Conservation (phyloP, 2,888 invertebrate species). For the Smittia aterrima region DNA sequence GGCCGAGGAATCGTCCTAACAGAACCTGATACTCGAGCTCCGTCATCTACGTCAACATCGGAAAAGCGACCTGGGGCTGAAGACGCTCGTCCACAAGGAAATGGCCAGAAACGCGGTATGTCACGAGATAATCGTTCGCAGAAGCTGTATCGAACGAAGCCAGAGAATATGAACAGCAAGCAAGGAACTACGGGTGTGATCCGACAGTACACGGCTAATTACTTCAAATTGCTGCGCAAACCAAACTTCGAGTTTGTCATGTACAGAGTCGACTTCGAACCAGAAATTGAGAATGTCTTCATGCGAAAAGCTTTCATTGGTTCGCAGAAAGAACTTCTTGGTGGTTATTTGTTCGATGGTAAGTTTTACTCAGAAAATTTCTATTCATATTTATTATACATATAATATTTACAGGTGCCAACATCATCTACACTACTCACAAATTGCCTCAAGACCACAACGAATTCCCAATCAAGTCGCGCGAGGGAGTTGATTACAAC, state of each 20-base stretch:
- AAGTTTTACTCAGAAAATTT: no score
- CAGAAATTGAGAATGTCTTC: conserved; percentile 66
- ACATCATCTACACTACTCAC: background rate
- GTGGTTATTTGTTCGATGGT: conserved; percentile 76
- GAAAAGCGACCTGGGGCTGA: background rate
- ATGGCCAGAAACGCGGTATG: background rate
- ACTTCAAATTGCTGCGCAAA: conserved; percentile 63
- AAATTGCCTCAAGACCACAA: background rate
- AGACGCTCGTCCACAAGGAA: background rate
- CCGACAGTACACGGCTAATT: conserved; percentile 65
- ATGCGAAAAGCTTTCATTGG: conserved; percentile 62
- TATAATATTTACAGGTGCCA: no score
- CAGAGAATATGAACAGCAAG: background rate
- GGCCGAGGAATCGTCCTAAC: background rate
- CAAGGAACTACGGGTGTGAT: conserved; percentile 51
- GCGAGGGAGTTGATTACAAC: conserved; percentile 53
- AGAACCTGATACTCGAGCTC: background rate
- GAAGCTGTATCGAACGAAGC: background rate
- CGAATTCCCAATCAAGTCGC: conserved; percentile 45
- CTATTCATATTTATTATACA: no score
- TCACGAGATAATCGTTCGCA: background rate
- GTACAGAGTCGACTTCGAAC: conserved; percentile 72
- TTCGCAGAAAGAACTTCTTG: conserved; percentile 55
- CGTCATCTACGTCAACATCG: background rate
- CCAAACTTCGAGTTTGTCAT: conserved; percentile 72